Evolutionary conservation across 2,888 invertebrate species (phyloP), one percentile per base, ranked within the genome.

Genomic region (Hirtodrosophila confusa): DNA sequence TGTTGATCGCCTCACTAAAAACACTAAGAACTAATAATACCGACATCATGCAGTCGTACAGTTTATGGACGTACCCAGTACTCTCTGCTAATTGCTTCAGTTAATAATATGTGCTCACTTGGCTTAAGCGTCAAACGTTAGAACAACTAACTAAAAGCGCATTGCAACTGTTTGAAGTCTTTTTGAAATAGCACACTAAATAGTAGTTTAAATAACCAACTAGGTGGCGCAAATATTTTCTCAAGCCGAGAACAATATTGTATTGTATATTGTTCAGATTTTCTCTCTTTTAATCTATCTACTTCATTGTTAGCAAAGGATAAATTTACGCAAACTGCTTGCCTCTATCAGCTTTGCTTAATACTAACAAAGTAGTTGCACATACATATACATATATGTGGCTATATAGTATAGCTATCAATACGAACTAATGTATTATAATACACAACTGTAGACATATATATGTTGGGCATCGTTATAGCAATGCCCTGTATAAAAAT

Each of bases 171-270:
- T 69, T 84, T 63, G 47, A 65, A 82, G 82, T 85, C 83, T 82
- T 87, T 82, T 82, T 58, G 40, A 70, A 73, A 73, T 83, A 86
- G 80, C 80, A 86, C 86, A 85, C 75, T 69, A 73, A 78, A 75
- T 37, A 84, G 51, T 61, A 58, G 60, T 47, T 40, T 51, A 55
- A 53, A 50, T 53, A 37, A 35, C 24, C 60, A 74, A 68, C 36
- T 56, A 54, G 35, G 51, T 62, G 41, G 31, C 48, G 43, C 44
- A 65, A 55, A 48, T 55, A 55, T 72, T 50, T 66, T 43, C 51
- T 48, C 29, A 68, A 68, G 43, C 55, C 35, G 47, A 33, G 37
- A 50, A 29, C 53, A 51, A 39, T 39, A 31, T 4, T 27, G 3
- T 35, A 17, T 17, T 17, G 17, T 17, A 17, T 17, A 17, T 2